Evolutionary conservation across 2,888 invertebrate species (phyloP), one percentile per base, ranked within the genome.

Genomic region (Acheta domesticus): DNA sequence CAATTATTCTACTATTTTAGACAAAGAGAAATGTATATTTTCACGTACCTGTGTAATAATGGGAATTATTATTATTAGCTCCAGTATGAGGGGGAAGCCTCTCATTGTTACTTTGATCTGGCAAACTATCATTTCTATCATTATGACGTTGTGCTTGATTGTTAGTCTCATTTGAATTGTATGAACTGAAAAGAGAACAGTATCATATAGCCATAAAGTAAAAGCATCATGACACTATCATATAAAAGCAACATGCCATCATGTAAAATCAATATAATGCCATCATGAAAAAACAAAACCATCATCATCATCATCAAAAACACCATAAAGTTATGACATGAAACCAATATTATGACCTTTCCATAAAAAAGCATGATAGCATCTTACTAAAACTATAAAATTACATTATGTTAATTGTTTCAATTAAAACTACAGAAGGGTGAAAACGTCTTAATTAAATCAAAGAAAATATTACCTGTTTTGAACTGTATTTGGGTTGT

Each of bases 41-140:
- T 21, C 48, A 23, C 23, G 23, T 78, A 81, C 81, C 81, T 48
- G 79, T 19, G 75, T 80, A 81, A 77, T 79, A 81, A 14, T 80
- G 81, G n/a, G 62, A 62, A 62, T 62, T 14, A 62, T 16, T 14
- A 62, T 16, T 62, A n/a, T 62, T 62, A 62, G 16, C 62, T 19
- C 62, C 62, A 12, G 62, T 19, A 62, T 62, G 62, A 62, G 62
- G 62, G 16, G 62, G 14, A n/a, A 62, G 14, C n/a, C n/a, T 62
- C 14, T 62, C 62, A 12, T 62, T 62, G 14, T n/a, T 62, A 62
- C 62, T 62, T 62, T 14, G 62, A 62, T 62, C 62, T 19, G 16
- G 5, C n/a, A 62, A 62, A 62, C 62, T n/a, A 62, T 62, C 62
- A 62, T n/a, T 62, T 62, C 62, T 62, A 19, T 62, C 62, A 5